phyloP scores from a whole-genome alignment of 2,888 invertebrate species.

The Parascotia fuliginaria region DNA sequence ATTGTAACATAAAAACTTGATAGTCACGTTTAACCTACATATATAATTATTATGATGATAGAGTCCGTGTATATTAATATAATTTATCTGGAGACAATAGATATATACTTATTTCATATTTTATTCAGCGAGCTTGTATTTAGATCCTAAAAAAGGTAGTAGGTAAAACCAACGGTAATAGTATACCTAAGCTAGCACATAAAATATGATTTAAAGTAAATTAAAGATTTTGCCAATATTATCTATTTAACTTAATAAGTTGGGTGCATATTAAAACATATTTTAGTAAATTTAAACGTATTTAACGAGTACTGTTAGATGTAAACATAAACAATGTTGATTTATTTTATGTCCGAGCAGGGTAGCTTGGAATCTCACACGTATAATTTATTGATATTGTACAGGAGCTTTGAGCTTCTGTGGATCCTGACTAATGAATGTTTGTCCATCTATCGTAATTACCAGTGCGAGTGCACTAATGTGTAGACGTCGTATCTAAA shows the following conservation, averaged over 20 bases:
- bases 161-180: background rate
- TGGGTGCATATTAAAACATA: background rate
- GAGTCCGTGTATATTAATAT: no score
- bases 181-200: background rate
- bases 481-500: constrained; percentile 29
- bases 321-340: background rate
- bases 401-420: constrained; percentile 1
- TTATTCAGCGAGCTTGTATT: no score
- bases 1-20: background rate
- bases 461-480: constrained; percentile 27
- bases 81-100: no score
- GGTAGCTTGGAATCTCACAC: background rate
- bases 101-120: no score
- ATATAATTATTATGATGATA: no score
- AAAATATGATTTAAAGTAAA: background rate
- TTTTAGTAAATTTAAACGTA: background rate
- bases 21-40: background rate
- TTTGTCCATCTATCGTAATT: constrained; percentile 33
- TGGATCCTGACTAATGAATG: constrained; percentile 16
- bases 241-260: background rate
- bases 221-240: background rate
- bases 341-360: background rate
- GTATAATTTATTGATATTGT: constrained; percentile 1
- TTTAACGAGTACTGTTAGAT: background rate
- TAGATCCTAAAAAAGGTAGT: background rate